Evolutionary conservation across 2,113 vertebrate species (phyloP).

Genomic region (Phodopus roborovskii): DNA sequence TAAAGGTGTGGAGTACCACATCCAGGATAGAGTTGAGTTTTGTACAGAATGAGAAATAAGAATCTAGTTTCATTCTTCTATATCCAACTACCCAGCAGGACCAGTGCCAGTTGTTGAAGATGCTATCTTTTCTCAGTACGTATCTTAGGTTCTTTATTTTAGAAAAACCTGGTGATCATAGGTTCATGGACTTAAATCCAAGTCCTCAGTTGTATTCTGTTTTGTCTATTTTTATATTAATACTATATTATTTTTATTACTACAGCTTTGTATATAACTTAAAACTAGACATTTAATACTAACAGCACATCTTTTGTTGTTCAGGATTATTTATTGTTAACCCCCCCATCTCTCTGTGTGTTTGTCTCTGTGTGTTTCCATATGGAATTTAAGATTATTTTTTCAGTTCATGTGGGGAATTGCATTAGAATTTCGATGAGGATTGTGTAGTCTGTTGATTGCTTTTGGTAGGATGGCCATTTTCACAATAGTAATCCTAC

Average conservation of each 20-base stretch:
- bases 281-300: not conserved
- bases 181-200: not conserved
- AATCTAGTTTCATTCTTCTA: no score
- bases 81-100: no score
- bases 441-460: not conserved
- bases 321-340: not conserved
- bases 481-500: not conserved
- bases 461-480: not conserved
- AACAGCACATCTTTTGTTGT: not conserved
- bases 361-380: not conserved
- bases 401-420: not conserved
- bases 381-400: not conserved
- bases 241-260: not conserved
- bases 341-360: no score
- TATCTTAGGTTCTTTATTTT: no score
- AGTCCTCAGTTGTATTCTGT: not conserved
- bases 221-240: not conserved
- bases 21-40: not conserved
- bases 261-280: not conserved
- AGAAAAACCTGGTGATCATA: not conserved
- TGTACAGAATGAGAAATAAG: no score
- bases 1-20: not conserved
- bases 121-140: no score
- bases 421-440: not conserved
- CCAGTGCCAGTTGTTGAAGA: no score